Base-by-base conservation (phyloP, 2,797 vertebrate genomes). In the Lates japonicus region DNA sequence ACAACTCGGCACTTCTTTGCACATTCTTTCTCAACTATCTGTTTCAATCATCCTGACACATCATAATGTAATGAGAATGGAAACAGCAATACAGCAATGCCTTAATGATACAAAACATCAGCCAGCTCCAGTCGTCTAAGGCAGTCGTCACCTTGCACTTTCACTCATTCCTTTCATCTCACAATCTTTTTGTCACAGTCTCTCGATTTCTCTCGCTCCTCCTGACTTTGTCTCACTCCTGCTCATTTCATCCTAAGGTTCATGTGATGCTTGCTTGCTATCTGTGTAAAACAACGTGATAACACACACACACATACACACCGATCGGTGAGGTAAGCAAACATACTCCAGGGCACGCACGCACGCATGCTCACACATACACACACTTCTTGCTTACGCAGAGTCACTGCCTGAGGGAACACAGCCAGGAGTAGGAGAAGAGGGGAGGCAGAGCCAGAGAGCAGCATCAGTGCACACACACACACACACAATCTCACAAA, bases 401-500 rank as follows among this genome's bases (percentile, higher is more conserved):
- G 71, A 91, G 86, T 92, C 90, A 87, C 85, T 82, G 88, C 85
- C 90, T 87, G 80, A 90, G 82, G 41, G 86, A 90, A 88, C 85
- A 90, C 91, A 90, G 93, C 88, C 65, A 95, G 88, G 64, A 84
- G 77, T 61, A 87, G 65, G 39, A 79, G 66, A 78, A 61, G 52
- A 84, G 42, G 70, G 55, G 68, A 78, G 80, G 69, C 64, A 85
- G 72, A 88, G 76, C 41, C 42, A 54, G 54, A 82, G 76, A 86
- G 68, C 76, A 83, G 72, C 67, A 74, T 74, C 65, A 61, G 73
- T 29, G 74, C 69, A 78, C 62, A 81, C 60, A 46, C 74, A 80
- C 57, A 51, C 54, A 71, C 44, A 69, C 71, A 60, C 59, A 64
- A 35, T 41, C 70, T 61, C 61, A 48, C 55, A 52, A 57, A 84